Evolutionary conservation across 2,888 invertebrate species (phyloP).

Genomic region (Pantelozetes paolii): DNA sequence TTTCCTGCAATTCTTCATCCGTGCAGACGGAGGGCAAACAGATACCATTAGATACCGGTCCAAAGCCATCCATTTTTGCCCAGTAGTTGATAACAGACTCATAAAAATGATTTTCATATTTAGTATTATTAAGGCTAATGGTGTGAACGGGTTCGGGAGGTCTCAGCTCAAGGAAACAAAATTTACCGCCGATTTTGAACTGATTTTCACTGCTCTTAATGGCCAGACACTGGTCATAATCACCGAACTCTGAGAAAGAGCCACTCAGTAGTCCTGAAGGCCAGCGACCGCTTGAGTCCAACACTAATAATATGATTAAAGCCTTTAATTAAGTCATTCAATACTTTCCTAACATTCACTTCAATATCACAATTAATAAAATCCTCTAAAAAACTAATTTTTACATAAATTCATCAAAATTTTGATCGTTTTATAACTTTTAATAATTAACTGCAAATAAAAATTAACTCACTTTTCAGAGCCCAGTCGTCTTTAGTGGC

Average conservation of each 20-base stretch:
- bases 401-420: too few relatives aligned
- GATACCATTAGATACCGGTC: conserved; percentile 36
- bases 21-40: conserved; percentile 36
- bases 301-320: conserved; percentile 31
- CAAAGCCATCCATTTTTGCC: conserved; percentile 34
- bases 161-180: conserved; percentile 36
- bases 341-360: too few relatives aligned
- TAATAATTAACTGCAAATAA: too few relatives aligned
- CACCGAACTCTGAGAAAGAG: conserved; percentile 33
- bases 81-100: conserved; percentile 30
- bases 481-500: conserved; percentile 36
- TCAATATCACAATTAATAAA: too few relatives aligned
- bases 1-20: conserved; percentile 11
- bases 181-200: conserved; percentile 24
- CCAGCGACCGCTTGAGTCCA: conserved; percentile 38
- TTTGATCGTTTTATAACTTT: too few relatives aligned
- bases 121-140: not conserved
- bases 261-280: conserved; percentile 36
- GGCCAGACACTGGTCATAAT: conserved; percentile 37
- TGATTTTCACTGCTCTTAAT: not conserved
- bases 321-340: not conserved
- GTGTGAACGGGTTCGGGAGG: conserved; percentile 5
- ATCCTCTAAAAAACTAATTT: too few relatives aligned
- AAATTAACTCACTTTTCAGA: conserved; percentile 31
- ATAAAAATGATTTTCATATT: not conserved